phyloP scores from a whole-genome alignment of 1,140 invertebrate genomes.

The Drosophila nigrodunni region DNA sequence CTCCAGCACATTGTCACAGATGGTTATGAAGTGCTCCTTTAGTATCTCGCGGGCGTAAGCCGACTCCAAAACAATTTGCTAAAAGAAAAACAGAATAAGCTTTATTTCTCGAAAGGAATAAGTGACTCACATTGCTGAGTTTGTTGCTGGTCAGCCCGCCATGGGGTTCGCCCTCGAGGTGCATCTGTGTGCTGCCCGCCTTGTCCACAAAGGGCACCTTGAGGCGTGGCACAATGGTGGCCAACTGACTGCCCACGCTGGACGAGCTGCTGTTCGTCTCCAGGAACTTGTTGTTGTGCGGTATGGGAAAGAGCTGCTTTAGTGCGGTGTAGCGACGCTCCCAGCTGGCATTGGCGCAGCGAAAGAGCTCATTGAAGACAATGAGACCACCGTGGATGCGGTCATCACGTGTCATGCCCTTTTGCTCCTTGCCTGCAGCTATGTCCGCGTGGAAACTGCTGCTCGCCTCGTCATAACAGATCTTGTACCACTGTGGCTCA shows the following conservation, averaged over 20 bases:
- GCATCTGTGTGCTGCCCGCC: slow-evolving; percentile 67
- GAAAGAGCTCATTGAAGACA: slow-evolving; percentile 96
- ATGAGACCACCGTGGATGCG: slow-evolving; percentile 96
- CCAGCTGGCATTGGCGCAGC: slow-evolving; percentile 96
- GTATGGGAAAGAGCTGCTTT: slow-evolving; percentile 84
- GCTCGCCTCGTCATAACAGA: slow-evolving; percentile 95
- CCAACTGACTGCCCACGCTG: slow-evolving; percentile 56
- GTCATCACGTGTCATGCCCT: slow-evolving; percentile 94
- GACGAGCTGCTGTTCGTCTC: slow-evolving; percentile 51
- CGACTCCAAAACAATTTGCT: slow-evolving; percentile 90
- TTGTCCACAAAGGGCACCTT: slow-evolving; percentile 84
- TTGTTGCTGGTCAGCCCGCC: slow-evolving; percentile 60
- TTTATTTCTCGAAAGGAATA: neutral
- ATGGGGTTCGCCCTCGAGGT: slow-evolving; percentile 71
- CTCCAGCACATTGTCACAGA: slow-evolving; percentile 92
- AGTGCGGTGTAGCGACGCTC: slow-evolving; percentile 92
- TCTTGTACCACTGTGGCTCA: slow-evolving; percentile 95
- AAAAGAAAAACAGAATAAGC: neutral
- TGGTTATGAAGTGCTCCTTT: slow-evolving; percentile 92
- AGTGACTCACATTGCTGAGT: slow-evolving; percentile 62
- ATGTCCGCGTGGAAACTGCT: slow-evolving; percentile 91
- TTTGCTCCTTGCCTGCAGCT: slow-evolving; percentile 87
- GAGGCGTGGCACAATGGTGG: slow-evolving; percentile 81
- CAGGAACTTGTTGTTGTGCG: slow-evolving; percentile 82
- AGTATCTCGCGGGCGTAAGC: slow-evolving; percentile 94